phyloP scores from a whole-genome alignment of 2,888 invertebrate genomes.

The Parapristionchus giblindavisi region DNA sequence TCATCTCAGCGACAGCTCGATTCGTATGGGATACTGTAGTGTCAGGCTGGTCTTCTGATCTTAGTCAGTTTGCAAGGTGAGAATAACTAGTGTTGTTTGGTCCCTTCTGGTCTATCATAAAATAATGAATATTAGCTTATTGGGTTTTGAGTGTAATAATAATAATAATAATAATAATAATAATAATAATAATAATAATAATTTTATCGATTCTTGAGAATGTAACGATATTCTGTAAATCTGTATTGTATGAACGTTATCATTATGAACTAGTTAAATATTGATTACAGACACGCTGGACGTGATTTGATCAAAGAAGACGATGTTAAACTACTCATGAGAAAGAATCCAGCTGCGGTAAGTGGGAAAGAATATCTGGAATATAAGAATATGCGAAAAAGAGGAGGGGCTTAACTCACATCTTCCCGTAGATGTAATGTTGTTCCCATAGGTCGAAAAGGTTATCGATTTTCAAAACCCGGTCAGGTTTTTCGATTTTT shows the following conservation, averaged over 20 bases:
- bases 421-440: not conserved
- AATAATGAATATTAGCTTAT: no score
- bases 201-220: not conserved
- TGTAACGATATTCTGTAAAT: no score
- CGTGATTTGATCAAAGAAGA: conserved; percentile 44
- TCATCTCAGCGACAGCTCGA: conserved; percentile 12
- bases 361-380: no score
- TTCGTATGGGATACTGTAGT: conserved; percentile 48
- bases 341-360: conserved; percentile 49
- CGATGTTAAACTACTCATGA: conserved; percentile 46
- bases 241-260: no score
- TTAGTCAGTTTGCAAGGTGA: conserved; percentile 45
- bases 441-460: not conserved
- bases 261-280: no score
- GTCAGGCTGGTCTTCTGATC: conserved; percentile 46
- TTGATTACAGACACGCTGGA: conserved; percentile 42
- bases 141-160: no score
- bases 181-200: no score
- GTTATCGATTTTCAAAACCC: no score
- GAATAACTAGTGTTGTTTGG: not conserved
- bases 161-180: no score
- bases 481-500: no score
- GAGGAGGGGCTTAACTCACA: no score
- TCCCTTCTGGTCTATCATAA: not conserved
- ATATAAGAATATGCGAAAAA: no score